Evolutionary conservation across 2,113 vertebrate species (phyloP).

Genomic region (Seriola rivoliana): DNA sequence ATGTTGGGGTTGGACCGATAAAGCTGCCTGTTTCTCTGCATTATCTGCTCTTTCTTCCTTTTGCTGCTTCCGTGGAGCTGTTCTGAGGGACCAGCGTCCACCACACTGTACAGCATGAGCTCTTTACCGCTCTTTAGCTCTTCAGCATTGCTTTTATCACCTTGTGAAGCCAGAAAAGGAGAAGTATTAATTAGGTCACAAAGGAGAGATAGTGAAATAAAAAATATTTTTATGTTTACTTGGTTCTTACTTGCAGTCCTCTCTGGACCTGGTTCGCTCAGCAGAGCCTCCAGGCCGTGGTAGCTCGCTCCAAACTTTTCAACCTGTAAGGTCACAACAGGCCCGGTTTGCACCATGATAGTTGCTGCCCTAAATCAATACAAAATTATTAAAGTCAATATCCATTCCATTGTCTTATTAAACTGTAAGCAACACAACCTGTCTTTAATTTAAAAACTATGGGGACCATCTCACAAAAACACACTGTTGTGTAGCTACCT

Average conservation of each 20-base stretch:
- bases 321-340: slow-evolving; percentile 91
- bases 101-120: slow-evolving; percentile 78
- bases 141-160: slow-evolving; percentile 83
- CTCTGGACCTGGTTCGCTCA: slow-evolving; percentile 86
- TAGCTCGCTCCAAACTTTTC: slow-evolving; percentile 92
- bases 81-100: slow-evolving; percentile 72
- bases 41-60: slow-evolving; percentile 84
- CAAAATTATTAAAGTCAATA: not conserved
- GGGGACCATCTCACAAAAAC: too few species aligned
- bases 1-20: slow-evolving; percentile 94
- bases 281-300: slow-evolving; percentile 89
- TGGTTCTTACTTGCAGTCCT: slow-evolving; percentile 83
- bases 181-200: not conserved
- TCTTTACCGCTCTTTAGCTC: slow-evolving; percentile 85
- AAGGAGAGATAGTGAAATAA: not conserved
- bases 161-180: slow-evolving; percentile 57
- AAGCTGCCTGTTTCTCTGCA: slow-evolving; percentile 89
- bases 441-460: not conserved
- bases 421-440: not conserved
- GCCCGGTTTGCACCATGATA: slow-evolving; percentile 92
- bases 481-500: slow-evolving; percentile 82
- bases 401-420: not conserved
- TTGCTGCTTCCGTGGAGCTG: slow-evolving; percentile 85
- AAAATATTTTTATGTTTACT: not conserved
- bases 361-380: slow-evolving; percentile 89